Conservation (phyloP, 2,888 invertebrate species). For the Caenorhabditis drosophilae region DNA sequence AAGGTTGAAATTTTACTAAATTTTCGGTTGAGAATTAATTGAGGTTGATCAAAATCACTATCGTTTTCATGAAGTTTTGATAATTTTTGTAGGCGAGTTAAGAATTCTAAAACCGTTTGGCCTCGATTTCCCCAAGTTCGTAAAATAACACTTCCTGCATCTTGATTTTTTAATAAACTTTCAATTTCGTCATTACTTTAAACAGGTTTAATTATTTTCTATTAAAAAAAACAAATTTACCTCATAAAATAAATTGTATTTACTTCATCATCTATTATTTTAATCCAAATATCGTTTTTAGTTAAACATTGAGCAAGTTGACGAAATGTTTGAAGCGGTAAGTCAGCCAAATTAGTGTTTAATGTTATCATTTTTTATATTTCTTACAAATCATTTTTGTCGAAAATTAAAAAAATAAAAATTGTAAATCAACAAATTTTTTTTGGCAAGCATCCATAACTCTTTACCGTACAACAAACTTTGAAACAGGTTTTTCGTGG, state of each 20-base stretch:
- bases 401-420: too few relatives aligned
- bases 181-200: neutral
- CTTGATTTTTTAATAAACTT: constrained; percentile 21
- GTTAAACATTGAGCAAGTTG: constrained; percentile 48
- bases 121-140: constrained; percentile 68
- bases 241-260: constrained; percentile 51
- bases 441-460: neutral
- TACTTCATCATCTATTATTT: constrained; percentile 53
- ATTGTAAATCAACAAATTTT: too few relatives aligned
- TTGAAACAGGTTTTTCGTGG: constrained; percentile 6
- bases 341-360: constrained; percentile 56
- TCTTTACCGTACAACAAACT: constrained; percentile 13
- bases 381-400: neutral
- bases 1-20: too few relatives aligned
- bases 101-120: constrained; percentile 59
- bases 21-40: constrained; percentile 60
- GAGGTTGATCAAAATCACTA: constrained; percentile 56
- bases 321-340: constrained; percentile 48
- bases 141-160: constrained; percentile 66
- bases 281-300: constrained; percentile 54
- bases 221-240: constrained; percentile 33
- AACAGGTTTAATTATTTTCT: too few relatives aligned
- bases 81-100: constrained; percentile 42
- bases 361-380: constrained; percentile 10
- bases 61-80: constrained; percentile 52